Conservation (phyloP, 2,888 invertebrate genomes). For the Molorchus minor region DNA sequence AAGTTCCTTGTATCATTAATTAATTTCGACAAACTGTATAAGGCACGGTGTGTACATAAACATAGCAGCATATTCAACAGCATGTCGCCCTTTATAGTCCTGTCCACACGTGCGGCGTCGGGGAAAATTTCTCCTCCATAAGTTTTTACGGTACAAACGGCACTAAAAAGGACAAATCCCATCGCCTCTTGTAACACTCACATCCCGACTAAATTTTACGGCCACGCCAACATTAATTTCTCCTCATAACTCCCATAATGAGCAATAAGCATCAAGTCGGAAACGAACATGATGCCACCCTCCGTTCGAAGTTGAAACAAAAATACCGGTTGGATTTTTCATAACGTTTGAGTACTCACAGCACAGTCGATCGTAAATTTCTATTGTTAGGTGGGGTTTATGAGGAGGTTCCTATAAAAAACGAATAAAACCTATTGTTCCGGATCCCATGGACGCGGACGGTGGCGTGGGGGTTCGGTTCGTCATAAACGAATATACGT, state of each 20-base stretch:
- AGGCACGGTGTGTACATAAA: no score
- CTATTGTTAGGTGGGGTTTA: conserved; percentile 22
- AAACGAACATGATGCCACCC: neutral
- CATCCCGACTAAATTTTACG: conserved; percentile 11
- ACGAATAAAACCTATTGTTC: conserved; percentile 21
- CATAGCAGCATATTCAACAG: no score
- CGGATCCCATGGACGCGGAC: no score
- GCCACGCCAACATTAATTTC: conserved; percentile 20
- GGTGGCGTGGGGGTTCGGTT: no score
- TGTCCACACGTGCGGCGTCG: no score
- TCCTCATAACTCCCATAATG: conserved; percentile 20
- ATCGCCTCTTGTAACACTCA: conserved; percentile 7
- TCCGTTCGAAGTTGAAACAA: conserved; percentile 7
- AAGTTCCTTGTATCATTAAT: no score
- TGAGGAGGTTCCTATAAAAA: conserved; percentile 16
- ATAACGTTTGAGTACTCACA: conserved; percentile 20
- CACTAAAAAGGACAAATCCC: conserved; percentile 24
- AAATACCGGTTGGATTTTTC: conserved; percentile 17
- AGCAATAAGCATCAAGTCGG: conserved; percentile 1
- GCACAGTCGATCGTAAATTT: conserved; percentile 18
- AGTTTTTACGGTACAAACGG: conserved; percentile 9
- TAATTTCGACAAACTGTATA: no score
- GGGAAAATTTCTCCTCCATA: conserved; percentile 13
- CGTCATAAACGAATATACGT: no score
- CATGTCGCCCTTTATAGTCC: no score